phyloP scores from a whole-genome alignment of 2,888 invertebrate genomes.

The Sesamia inferens region DNA sequence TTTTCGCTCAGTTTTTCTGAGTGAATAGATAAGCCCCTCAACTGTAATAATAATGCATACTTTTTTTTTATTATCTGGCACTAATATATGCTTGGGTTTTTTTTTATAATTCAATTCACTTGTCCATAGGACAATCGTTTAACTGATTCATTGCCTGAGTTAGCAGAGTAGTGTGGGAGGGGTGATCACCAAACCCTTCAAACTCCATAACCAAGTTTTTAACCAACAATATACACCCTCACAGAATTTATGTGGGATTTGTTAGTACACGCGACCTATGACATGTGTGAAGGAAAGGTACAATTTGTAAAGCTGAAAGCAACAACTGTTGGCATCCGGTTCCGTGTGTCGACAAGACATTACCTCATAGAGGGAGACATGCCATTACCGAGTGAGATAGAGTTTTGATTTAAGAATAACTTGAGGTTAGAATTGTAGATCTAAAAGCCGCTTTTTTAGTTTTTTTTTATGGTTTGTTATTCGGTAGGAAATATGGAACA shows the following conservation, averaged over 20 bases:
- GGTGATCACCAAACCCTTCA: not conserved
- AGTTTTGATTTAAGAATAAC: constrained; percentile 35
- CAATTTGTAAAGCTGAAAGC: constrained; percentile 73
- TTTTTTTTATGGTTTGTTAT: too few relatives aligned
- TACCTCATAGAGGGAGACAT: constrained; percentile 56
- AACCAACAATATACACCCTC: constrained; percentile 10
- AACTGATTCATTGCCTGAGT: too few relatives aligned
- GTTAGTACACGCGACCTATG: constrained; percentile 23
- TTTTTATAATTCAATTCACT: too few relatives aligned
- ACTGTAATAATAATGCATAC: not conserved
- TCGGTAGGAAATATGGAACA: too few relatives aligned
- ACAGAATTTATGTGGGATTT: constrained; percentile 49
- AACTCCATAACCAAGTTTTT: not conserved
- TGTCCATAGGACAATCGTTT: too few relatives aligned
- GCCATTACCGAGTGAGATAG: constrained; percentile 48
- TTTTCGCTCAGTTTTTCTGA: too few relatives aligned
- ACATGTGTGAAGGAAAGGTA: constrained; percentile 57
- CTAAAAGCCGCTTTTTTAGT: not conserved
- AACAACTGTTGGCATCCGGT: constrained; percentile 63
- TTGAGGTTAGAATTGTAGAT: not conserved
- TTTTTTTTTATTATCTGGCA: too few relatives aligned
- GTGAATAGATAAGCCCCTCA: too few relatives aligned
- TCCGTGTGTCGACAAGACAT: constrained; percentile 66
- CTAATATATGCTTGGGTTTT: not conserved
- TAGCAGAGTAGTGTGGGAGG: too few relatives aligned